Base-by-base conservation (phyloP, 2,888 invertebrate genomes). In the Orgyia antiqua region DNA sequence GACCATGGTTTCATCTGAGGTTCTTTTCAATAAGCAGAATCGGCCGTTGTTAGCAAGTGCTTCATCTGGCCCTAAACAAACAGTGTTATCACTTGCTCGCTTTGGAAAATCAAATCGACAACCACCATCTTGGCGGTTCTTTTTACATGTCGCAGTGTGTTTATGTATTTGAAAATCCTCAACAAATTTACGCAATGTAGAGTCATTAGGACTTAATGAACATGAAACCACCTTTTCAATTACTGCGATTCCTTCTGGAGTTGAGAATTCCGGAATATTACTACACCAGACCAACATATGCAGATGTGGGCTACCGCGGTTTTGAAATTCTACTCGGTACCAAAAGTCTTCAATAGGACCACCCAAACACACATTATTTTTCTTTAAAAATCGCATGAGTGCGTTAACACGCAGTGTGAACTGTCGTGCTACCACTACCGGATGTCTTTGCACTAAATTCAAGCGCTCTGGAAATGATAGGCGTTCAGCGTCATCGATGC, bases 1-100 rank as follows among this genome's bases (percentile, higher is more conserved):
- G 0, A 56, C 38, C 45, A 52, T 47, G 2, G 1, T 30, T 51
- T 57, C 45, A 0, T 48, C 24, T 13, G 48, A 10, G 0, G 25
- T 50, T 45, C 63, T 23, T 55, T 51, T 51, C 10, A 68, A 24
- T 12, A 37, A 9, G 40, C 57, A 60, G 29, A 64, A 55, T 32
- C 61, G 51, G 4, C 59, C 59, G 15, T 55, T 52, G 27, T 64
- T 65, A 4, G 17, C 13, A 10, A 63, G 28, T 20, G 47, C 44
- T 39, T 58, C 52, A 39, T 67, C 58, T 3, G 63, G 47, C 0
- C 21, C 32, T 15, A 36, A 5, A 12, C 21, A 53, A 10, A 48
- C 13, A 1, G 58, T 59, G 1, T 21, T 28, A 5, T 38, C 36
- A 40, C 51, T 46, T 31, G 12, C 10, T n/a, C 37, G 36, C 25